Base-by-base conservation (phyloP, 2,113 vertebrate species). In the Anhinga rufa region DNA sequence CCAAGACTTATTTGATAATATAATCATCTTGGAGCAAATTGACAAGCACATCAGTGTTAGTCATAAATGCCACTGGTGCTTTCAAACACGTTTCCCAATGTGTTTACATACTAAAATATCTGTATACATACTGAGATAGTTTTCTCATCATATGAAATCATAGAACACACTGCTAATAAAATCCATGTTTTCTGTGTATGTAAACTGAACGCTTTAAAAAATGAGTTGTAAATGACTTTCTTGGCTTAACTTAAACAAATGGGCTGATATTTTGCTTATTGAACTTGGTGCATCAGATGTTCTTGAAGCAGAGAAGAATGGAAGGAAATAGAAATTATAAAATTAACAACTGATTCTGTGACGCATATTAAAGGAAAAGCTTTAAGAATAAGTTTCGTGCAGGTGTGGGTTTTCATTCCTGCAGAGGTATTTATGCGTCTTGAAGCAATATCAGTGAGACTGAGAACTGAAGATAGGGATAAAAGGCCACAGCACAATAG, bases 401-500 rank as follows among this genome's bases (percentile, higher is more conserved):
- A 96, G 91, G 80, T 97, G 95, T 89, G 92, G 25, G 18, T 89
- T 94, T 95, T 91, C 58, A 92, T 88, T 92, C 49, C 48, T 83
- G 40, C 36, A 17, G 40, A 74, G 42, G 40, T 82, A 84, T 94
- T 95, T 86, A 12, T 51, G 64, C 92, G 71, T 92, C 86, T 92
- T 0, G 1, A 60, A 94, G 72, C 51, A 74, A 44, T 86, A 76
- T 88, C 8, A 6, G 49, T 86, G 2, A 31, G 76, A 36, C 21
- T 44, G 75, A 82, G 82, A 82, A 82, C 42, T 82, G 86, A 86
- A 89, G 71, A 60, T 6, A 46, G 74, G 52, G 68, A 61, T 91
- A 77, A 82, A 94, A 95, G 71, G 79, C 24, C 40, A 51, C 36
- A 91, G 58, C 62, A 97, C 86, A 95, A 90, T 62, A 74, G 75